A percentile compares a stretch with the other conserved stretches of the same genome.
These are phyloP conservation scores for Pyrocephalus nanus DNA, from an alignment of 2,797 vertebrate genomes.

Conservation along the genomic window DNA sequence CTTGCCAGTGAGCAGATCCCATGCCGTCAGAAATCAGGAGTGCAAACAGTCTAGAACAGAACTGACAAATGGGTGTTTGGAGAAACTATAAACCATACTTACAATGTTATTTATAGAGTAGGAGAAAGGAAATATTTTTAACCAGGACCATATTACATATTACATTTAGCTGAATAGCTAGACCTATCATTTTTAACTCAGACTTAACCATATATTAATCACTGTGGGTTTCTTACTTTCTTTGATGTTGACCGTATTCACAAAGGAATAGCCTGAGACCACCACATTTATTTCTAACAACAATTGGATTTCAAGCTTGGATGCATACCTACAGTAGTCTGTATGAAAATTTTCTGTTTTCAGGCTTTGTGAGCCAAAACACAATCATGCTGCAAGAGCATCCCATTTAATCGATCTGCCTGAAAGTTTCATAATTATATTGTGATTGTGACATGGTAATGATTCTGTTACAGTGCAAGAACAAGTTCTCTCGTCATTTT, in stretches of 20 bases:
- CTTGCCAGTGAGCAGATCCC: neutral
- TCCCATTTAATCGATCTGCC: neutral
- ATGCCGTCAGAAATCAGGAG: neutral
- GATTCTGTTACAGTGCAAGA: neutral
- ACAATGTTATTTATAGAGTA: neutral
- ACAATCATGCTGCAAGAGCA: neutral
- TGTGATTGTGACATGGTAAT: fast-evolving
- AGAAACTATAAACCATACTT: neutral
- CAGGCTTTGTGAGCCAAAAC: neutral
- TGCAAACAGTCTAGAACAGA: neutral
- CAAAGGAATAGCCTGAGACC: neutral
- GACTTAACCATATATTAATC: neutral
- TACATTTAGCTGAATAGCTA: neutral
- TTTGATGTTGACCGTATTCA: neutral
- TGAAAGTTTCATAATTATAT: neutral
- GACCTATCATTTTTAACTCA: neutral
- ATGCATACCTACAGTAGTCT: neutral
- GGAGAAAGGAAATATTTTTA: neutral
- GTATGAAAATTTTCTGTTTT: neutral
- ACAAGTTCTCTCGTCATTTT: neutral
- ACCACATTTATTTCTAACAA: neutral
- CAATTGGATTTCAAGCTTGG: neutral
- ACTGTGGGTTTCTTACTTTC: neutral
- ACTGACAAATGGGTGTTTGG: neutral
- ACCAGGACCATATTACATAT: neutral